Conservation (phyloP, 2,888 invertebrate genomes). For the Reticulitermes lucifugus region DNA sequence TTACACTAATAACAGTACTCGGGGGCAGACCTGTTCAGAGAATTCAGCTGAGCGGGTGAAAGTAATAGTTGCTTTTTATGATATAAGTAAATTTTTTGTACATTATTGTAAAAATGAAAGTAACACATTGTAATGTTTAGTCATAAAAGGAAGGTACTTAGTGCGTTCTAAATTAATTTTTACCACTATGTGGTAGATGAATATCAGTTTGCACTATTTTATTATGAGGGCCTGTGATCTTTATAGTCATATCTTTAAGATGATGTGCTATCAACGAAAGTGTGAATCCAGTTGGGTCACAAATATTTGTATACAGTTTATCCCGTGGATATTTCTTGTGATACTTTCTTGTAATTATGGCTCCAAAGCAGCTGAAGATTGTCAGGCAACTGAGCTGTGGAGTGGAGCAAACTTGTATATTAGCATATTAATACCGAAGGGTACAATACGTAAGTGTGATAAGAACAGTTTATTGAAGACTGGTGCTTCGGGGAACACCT, state of each 20-base stretch:
- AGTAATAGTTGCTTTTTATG: constrained; percentile 40
- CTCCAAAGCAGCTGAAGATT: constrained; percentile 2
- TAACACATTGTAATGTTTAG: constrained; percentile 38
- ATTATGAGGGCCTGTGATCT: constrained; percentile 41
- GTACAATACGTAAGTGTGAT: constrained; percentile 40
- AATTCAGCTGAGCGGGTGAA: constrained; percentile 3
- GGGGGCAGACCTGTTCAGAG: constrained; percentile 9
- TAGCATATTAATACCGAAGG: constrained; percentile 20
- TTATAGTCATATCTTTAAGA: constrained; percentile 38
- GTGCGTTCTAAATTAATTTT: constrained; percentile 44
- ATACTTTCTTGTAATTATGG: constrained; percentile 37
- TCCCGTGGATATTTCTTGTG: constrained; percentile 44
- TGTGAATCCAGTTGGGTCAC: constrained; percentile 43
- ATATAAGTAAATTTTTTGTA: constrained; percentile 32
- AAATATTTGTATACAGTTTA: constrained; percentile 43
- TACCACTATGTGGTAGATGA: constrained; percentile 46
- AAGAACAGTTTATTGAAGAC: constrained; percentile 31
- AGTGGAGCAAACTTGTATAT: constrained; percentile 18
- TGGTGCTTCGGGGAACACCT: constrained; percentile 40
- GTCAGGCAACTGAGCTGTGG: neutral
- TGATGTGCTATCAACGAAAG: constrained; percentile 43
- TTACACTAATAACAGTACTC: neutral
- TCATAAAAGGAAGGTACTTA: constrained; percentile 45
- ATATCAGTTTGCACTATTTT: constrained; percentile 44
- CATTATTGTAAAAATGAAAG: constrained; percentile 38